Evolutionary conservation across 2,888 invertebrate species (phyloP), one percentile per base, ranked within the genome.

Genomic region (Leptura quadrifasciata): DNA sequence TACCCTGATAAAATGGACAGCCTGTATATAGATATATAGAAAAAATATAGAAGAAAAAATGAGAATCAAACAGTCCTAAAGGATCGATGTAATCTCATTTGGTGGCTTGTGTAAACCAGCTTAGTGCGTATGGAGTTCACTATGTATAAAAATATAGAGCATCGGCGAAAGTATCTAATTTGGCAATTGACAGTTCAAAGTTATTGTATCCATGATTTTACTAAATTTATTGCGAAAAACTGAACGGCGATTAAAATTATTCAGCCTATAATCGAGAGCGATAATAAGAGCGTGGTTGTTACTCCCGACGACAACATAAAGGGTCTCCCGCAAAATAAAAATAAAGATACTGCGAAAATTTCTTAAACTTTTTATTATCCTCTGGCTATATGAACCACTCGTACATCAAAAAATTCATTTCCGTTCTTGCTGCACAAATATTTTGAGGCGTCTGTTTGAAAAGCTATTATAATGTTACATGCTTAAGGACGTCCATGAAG

Each of bases 391-490:
- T 58, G 8, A 57, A 39, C 69, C 70, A 55, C 68, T 24, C 67
- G 71, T 72, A 71, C 47, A 75, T 72, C 75, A 75, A 72, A 67
- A 75, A 72, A 70, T 75, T 72, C 75, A 75, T 75, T 75, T 75
- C 75, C 75, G 65, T 60, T 65, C 17, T 20, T 47, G 54, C 75
- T 57, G 39, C 20, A 54, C 58, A 58, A 69, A 69, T 69, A 69
- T 69, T 69, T 69, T 58, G 58, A 69, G 31, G 35, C 57, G 52
- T 69, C 69, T 69, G 69, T 69, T 69, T 69, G 69, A 58, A 69
- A 69, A 69, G 69, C 69, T 69, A 69, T 69, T 69, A 69, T 58
- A 58, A 68, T 12, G 69, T 58, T 60, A 58, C 69, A 69, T 58
- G 69, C 39, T 69, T 69, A 69, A 69, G 69, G 35, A 58, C 31